phyloP scores from a whole-genome alignment of 2,888 invertebrate species.

The Heliconius hortense region DNA sequence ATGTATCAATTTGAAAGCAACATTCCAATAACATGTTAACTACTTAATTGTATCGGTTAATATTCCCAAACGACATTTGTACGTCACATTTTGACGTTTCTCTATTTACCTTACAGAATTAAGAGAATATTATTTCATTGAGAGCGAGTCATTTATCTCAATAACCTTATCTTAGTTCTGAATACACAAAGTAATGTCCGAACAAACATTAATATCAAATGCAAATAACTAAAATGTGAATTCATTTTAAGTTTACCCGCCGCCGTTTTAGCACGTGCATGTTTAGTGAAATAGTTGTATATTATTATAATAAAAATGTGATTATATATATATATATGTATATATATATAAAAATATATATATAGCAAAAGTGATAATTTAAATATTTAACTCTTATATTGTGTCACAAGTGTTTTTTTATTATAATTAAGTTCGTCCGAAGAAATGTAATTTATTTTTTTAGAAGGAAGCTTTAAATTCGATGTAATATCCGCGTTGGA shows the following conservation, averaged over 20 bases:
- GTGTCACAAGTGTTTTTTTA: neutral
- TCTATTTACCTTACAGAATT: neutral
- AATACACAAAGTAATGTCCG: neutral
- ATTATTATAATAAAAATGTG: neutral
- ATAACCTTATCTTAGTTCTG: constrained; percentile 10
- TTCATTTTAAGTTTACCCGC: constrained; percentile 11
- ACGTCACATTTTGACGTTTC: neutral
- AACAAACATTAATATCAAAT: neutral
- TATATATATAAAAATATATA: too few species aligned
- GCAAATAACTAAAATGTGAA: constrained; percentile 11
- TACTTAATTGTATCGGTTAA: neutral
- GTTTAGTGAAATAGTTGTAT: neutral
- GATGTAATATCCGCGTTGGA: constrained; percentile 10
- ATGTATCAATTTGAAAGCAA: neutral
- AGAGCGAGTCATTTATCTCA: neutral
- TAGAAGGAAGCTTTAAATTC: constrained; percentile 5
- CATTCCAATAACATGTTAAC: neutral
- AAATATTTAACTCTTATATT: neutral
- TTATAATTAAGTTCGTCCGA: neutral
- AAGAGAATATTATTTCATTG: neutral
- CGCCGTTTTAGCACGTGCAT: constrained; percentile 3
- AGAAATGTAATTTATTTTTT: constrained; percentile 20
- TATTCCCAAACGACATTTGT: neutral
- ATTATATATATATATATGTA: neutral
- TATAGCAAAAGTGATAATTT: neutral